These are phyloP conservation scores for Callaeas wilsoni DNA, from an alignment of 2,113 vertebrate species.

Conservation along the genomic window DNA sequence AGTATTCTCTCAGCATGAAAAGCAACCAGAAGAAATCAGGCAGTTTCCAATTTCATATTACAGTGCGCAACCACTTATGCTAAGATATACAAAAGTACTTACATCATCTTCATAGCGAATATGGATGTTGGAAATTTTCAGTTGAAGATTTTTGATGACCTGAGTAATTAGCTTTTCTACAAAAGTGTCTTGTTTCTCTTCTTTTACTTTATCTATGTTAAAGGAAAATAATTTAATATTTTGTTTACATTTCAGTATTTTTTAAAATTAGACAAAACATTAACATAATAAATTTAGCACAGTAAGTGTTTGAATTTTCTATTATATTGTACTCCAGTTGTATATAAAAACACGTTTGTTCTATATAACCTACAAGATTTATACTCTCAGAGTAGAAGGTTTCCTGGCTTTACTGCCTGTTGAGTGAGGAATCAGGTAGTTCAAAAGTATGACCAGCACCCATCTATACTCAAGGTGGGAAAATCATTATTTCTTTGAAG, in stretches of 20 bases:
- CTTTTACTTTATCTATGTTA: conserved; percentile 77
- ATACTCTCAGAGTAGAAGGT: background rate
- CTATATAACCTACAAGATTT: background rate
- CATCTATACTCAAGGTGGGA: background rate
- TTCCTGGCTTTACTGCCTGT: background rate
- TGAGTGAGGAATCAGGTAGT: background rate
- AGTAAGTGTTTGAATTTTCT: background rate
- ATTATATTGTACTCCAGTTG: background rate
- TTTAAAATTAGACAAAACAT: background rate
- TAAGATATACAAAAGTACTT: conserved; percentile 71
- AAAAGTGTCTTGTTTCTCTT: conserved; percentile 92
- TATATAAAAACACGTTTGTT: background rate
- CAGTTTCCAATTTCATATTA: background rate
- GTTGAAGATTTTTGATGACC: conserved; percentile 97
- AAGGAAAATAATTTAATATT: conserved; percentile 22
- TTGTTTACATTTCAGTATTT: background rate
- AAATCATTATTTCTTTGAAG: background rate
- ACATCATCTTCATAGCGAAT: conserved; percentile 96
- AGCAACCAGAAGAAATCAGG: background rate
- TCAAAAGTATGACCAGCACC: background rate
- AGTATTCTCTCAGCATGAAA: background rate
- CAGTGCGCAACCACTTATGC: background rate
- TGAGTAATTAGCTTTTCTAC: conserved; percentile 95
- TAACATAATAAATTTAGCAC: background rate
- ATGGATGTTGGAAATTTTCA: conserved; percentile 96